Percentiles rank a stretch among this genome's conserved stretches.
Conservation (phyloP, 2,797 vertebrate genomes). For the Anas capensis region DNA sequence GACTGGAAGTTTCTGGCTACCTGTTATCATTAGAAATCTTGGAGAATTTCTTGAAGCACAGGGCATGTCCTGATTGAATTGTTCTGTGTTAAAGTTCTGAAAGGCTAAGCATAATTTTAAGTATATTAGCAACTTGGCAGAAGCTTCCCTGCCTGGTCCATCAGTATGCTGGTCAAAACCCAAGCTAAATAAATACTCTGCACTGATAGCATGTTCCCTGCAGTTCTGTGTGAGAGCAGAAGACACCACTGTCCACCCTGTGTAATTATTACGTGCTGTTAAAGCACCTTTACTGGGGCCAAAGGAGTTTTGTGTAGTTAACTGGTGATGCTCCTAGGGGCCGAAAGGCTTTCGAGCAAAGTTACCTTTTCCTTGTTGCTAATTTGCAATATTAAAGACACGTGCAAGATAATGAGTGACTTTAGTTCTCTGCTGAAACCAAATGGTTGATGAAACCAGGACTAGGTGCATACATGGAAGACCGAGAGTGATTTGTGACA, state of each 20-base stretch:
- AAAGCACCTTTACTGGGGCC: neutral
- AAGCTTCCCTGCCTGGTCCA: neutral
- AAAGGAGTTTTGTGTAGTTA: neutral
- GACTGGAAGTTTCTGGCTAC: neutral
- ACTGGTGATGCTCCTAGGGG: neutral
- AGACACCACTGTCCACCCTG: rapidly evolving
- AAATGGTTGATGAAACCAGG: neutral
- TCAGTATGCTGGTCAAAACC: neutral
- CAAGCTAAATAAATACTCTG: neutral
- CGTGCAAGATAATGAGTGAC: neutral
- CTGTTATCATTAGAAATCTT: neutral
- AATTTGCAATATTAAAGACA: rapidly evolving
- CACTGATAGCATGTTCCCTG: neutral
- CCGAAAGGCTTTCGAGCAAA: neutral
- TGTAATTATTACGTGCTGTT: neutral
- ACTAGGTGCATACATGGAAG: neutral
- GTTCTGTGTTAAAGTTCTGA: neutral
- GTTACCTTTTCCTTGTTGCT: neutral
- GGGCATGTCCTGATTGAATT: neutral
- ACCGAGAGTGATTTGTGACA: neutral
- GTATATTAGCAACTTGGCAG: neutral
- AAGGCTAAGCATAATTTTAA: neutral
- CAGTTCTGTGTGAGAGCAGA: neutral
- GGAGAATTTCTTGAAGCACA: neutral
- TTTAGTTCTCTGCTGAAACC: neutral